phyloP scores from a whole-genome alignment of 2,888 invertebrate genomes.

The Drosophila melanocephala region DNA sequence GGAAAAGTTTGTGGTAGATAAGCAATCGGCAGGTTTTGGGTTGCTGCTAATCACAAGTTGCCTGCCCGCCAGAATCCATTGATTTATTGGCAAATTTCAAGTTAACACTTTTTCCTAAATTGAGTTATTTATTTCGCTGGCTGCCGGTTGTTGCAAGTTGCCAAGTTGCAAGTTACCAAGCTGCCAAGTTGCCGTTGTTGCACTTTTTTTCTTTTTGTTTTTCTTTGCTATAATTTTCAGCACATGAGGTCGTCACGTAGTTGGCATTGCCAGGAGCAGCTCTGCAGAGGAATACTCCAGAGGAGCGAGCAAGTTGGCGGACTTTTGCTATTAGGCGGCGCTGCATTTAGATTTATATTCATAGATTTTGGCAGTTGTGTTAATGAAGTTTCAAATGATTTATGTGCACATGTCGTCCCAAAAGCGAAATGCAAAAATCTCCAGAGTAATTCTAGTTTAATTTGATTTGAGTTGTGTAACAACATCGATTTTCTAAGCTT shows the following conservation, averaged over 20 bases:
- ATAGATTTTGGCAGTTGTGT: conserved; percentile 77
- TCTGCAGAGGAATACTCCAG: conserved; percentile 18
- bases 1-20: conserved; percentile 49
- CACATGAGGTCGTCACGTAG: conserved; percentile 64
- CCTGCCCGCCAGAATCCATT: conserved; percentile 57
- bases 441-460: conserved; percentile 23
- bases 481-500: conserved; percentile 59
- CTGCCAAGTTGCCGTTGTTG: conserved; percentile 38
- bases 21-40: conserved; percentile 60
- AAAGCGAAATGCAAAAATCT: conserved; percentile 11
- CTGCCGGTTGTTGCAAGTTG: conserved; percentile 33
- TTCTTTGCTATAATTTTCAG: conserved; percentile 48
- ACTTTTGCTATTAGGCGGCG: conserved; percentile 24
- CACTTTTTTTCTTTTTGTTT: conserved; percentile 10
- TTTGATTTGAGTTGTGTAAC: conserved; percentile 37
- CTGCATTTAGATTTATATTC: conserved; percentile 71
- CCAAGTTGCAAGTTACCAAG: conserved; percentile 7
- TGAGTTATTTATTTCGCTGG: conserved; percentile 76
- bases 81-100: conserved; percentile 79
- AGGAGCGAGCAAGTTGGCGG: conserved; percentile 21
- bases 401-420: conserved; percentile 48
- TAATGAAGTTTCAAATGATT: conserved; percentile 77
- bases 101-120: conserved; percentile 81
- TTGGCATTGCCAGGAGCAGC: conserved; percentile 19
- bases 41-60: conserved; percentile 71